Conservation (phyloP, 2,888 invertebrate species). For the Brenthis daphne region DNA sequence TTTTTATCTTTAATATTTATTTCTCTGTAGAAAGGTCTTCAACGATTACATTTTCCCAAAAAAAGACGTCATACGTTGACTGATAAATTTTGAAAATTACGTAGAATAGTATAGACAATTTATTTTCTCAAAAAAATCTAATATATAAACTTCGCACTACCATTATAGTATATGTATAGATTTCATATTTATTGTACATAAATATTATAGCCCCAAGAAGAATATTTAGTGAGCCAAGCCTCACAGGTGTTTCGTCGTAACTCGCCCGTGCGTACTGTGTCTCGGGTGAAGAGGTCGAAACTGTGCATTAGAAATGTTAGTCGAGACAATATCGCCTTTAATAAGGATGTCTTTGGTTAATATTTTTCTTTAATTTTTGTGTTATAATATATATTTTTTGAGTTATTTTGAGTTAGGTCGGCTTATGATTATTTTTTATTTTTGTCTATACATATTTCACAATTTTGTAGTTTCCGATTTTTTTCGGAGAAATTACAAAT, state of each 20-base stretch:
- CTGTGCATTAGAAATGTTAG: conserved; percentile 51
- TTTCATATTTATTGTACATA: not conserved
- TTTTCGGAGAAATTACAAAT: too few species aligned
- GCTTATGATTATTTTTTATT: not conserved
- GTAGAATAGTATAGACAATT: too few species aligned
- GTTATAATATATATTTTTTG: not conserved
- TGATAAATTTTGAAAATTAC: too few species aligned
- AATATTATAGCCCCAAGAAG: conserved; percentile 55
- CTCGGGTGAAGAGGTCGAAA: conserved; percentile 53
- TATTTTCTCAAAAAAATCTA: too few species aligned
- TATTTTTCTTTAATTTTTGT: conserved; percentile 14
- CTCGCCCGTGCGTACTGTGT: conserved; percentile 45
- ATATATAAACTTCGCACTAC: too few species aligned
- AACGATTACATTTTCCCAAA: too few species aligned
- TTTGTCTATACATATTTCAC: too few species aligned
- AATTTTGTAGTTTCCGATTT: too few species aligned
- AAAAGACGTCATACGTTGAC: too few species aligned
- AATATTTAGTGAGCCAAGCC: conserved; percentile 63
- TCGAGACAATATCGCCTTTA: conserved; percentile 46
- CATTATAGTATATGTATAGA: too few species aligned
- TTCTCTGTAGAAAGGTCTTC: too few species aligned
- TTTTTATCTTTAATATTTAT: too few species aligned
- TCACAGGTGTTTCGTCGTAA: conserved; percentile 48
- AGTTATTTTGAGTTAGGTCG: not conserved
- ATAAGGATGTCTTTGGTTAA: conserved; percentile 53